A percentile compares a stretch with the other conserved stretches of the same genome.
phyloP scores from a whole-genome alignment of 2,797 vertebrate species.

The Smutsia temminckii region DNA sequence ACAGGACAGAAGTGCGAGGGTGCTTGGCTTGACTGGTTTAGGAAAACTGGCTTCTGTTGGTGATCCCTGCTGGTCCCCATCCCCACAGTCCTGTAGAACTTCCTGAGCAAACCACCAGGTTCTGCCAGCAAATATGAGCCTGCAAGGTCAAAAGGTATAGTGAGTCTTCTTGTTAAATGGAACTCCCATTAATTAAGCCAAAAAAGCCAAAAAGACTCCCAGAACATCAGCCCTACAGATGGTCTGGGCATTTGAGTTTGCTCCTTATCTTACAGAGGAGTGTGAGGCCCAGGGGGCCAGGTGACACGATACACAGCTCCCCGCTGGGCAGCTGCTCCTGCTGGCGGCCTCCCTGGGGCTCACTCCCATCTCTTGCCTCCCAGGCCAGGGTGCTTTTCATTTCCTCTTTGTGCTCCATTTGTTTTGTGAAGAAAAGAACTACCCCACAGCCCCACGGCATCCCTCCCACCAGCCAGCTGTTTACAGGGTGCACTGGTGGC shows the following conservation, averaged over 20 bases:
- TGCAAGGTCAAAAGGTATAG: not conserved
- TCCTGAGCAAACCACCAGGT: not conserved
- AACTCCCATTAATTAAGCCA: not conserved
- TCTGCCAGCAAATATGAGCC: not conserved
- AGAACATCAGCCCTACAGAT: not conserved
- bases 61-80: not conserved
- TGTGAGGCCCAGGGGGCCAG: not conserved
- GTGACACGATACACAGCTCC: not conserved
- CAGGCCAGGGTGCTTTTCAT: not conserved
- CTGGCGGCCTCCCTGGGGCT: not conserved
- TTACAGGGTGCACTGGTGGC: slow-evolving; percentile 59
- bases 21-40: not conserved
- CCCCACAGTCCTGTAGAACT: not conserved
- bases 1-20: not conserved
- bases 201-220: not conserved
- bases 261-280: not conserved
- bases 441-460: not conserved
- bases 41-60: not conserved
- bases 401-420: not conserved
- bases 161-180: not conserved
- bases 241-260: not conserved
- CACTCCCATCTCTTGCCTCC: not conserved
- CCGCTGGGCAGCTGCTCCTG: not conserved
- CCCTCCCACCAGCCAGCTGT: slow-evolving; percentile 64
- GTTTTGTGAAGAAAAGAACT: not conserved